A percentile compares a stretch with the other conserved stretches of the same genome.
Conservation (phyloP, 2,113 vertebrate species). For the Austrofundulus limnaeus region DNA sequence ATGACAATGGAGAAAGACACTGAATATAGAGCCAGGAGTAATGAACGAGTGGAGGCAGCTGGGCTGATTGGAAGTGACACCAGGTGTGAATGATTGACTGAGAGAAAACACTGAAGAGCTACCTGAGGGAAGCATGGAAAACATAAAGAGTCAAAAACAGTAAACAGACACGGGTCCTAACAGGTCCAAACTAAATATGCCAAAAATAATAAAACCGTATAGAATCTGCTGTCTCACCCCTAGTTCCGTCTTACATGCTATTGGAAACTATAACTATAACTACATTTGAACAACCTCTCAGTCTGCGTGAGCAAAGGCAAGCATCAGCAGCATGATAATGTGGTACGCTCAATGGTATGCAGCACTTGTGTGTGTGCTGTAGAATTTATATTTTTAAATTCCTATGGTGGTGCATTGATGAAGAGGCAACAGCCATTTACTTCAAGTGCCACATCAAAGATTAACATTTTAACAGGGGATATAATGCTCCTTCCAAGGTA, state of each 20-base stretch:
- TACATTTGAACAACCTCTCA: not conserved
- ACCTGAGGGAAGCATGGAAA: too few relatives aligned
- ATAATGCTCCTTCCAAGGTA: rapidly evolving
- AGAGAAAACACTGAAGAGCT: too few relatives aligned
- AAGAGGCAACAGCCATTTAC: not conserved
- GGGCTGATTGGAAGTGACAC: too few relatives aligned
- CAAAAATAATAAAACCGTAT: not conserved
- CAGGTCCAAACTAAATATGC: too few relatives aligned
- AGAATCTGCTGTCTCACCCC: not conserved
- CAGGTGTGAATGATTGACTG: too few relatives aligned
- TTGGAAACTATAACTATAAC: not conserved
- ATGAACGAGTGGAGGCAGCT: too few relatives aligned
- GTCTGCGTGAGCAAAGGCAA: not conserved
- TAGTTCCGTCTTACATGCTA: not conserved
- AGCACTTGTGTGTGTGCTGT: not conserved
- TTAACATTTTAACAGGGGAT: not conserved
- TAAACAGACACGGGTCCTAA: too few relatives aligned
- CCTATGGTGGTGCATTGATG: not conserved
- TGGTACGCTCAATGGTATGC: not conserved
- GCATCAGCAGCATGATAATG: not conserved
- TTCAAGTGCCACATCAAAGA: not conserved
- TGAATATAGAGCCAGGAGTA: too few relatives aligned
- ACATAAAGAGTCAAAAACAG: too few relatives aligned
- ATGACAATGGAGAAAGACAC: too few relatives aligned
- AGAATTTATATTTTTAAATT: not conserved